Evolutionary conservation across 2,797 vertebrate genomes (phyloP).

Genomic region (Intellagama lesueurii): DNA sequence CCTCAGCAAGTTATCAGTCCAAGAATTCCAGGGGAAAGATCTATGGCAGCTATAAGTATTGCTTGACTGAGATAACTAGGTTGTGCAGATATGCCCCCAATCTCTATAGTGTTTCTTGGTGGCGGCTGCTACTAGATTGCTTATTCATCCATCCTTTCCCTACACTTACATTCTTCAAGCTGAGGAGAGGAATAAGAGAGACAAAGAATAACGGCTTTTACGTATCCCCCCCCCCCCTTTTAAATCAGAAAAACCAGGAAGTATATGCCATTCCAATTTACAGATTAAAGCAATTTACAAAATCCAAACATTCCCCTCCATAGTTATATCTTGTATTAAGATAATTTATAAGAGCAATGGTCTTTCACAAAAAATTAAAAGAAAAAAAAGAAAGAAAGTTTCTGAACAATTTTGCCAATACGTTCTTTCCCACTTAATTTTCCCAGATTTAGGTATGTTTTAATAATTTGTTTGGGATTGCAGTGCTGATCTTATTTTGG

Average conservation of each 20-base stretch:
- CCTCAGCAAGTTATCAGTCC: too few relatives aligned
- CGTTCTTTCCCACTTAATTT: neutral
- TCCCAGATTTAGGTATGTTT: too few relatives aligned
- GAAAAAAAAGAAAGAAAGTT: neutral
- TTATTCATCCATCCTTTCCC: too few relatives aligned
- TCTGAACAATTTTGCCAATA: neutral
- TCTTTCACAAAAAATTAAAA: too few relatives aligned
- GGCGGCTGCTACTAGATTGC: neutral
- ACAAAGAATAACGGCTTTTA: neutral
- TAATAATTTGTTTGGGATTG: neutral
- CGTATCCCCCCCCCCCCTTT: neutral
- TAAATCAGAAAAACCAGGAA: neutral
- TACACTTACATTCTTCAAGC: neutral
- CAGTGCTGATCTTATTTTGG: neutral
- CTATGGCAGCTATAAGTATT: too few relatives aligned
- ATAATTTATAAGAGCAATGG: too few relatives aligned
- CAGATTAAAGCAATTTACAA: neutral
- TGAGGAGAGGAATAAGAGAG: neutral
- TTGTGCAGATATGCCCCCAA: too few relatives aligned
- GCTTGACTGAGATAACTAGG: too few relatives aligned
- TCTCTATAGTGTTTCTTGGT: too few relatives aligned
- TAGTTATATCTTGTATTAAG: neutral
- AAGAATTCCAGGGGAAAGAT: too few relatives aligned
- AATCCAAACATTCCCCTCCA: neutral
- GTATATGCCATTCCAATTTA: neutral